Base-by-base conservation (phyloP, 1,140 invertebrate species). In the Drosophila grimshawi region DNA sequence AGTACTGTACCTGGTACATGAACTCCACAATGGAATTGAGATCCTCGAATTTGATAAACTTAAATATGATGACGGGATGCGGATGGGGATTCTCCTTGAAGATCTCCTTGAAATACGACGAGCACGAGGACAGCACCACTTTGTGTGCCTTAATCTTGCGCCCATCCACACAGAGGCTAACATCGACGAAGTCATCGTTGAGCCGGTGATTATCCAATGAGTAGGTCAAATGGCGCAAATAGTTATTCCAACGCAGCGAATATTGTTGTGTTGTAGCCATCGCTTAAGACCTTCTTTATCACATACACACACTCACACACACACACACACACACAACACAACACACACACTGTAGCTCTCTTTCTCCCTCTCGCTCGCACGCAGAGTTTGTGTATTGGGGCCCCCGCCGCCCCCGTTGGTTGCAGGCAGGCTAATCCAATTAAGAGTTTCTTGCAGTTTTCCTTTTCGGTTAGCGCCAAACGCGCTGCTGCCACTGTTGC, bases 41-140 rank as follows among this genome's bases (percentile, higher is more conserved):
- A 92, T 97, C 96, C 77, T 96, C 95, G 81, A 95, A 97, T 86
- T 96, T 96, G 45, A 97, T 96, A 92, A 97, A 97, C 85, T 95
- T 95, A 86, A 97, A 96, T 93, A 97, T 96, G 67, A 97, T 96
- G 45, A 97, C 96, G 62, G 96, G 97, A 94, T 97, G 96, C 72
- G 96, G 95, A 86, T 96, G 97, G 33, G 96, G 96, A 93, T 96
- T 97, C 92, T 97, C 96, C 93, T 95, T 95, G 93, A 97, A 96
- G 88, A 97, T 95, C 92, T 96, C 96, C 86, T 95, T 96, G 91
- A 97, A 97, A 92, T 97, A 97, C 76, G 94, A 95, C 76, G 96
- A 97, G 88, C 96, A 97, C 3, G 96, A 96, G 0, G 96, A 96
- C 2, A 97, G 93, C n/a, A 97, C 94, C 94, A 97, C 96, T 94